Base-by-base conservation (phyloP, 2,888 invertebrate species). In the Arenicola marina region DNA sequence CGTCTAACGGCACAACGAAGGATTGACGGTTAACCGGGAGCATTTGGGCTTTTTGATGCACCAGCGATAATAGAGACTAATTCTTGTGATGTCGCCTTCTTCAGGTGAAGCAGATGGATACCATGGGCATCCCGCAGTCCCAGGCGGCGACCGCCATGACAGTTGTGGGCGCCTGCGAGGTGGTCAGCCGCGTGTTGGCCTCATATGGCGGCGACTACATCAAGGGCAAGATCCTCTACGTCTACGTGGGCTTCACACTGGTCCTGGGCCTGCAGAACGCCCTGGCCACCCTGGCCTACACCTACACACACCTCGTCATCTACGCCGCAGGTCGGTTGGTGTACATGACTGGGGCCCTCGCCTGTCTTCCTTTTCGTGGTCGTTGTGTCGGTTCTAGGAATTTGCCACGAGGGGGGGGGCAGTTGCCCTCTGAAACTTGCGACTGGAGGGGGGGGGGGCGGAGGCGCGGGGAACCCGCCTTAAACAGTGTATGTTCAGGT, bases 61-160 rank as follows among this genome's bases (percentile, higher is more conserved):
- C n/a, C n/a, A n/a, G n/a, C n/a, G n/a, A n/a, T n/a, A n/a, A n/a
- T n/a, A n/a, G n/a, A n/a, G n/a, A n/a, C n/a, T n/a, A n/a, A n/a
- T n/a, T n/a, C n/a, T n/a, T n/a, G n/a, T n/a, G n/a, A n/a, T n/a
- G n/a, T n/a, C 18, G 18, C 18, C 38, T n/a, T 29, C 1, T 3
- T 18, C 44, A 67, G 67, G 60, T 68, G 48, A 67, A 64, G 33
- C 66, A 66, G 31, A 66, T 66, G 66, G 68, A 66, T 21, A 45
- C 57, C 0, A 21, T 67, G 24, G 68, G 66, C 15, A 66, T 68
- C 18, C 60, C 63, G 0, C 61, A 58, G 45, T 32, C 48, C 3
- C 31, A 58, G 38, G 26, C 68, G 3, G 34, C 66, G 34, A 33
- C 4, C n/a, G 66, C 61, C 34, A 68, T 68, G 66, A 26, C 66